These are phyloP conservation scores for Mormyrus lacerda DNA, from an alignment of 2,113 vertebrate genomes.

Conservation along the genomic window DNA sequence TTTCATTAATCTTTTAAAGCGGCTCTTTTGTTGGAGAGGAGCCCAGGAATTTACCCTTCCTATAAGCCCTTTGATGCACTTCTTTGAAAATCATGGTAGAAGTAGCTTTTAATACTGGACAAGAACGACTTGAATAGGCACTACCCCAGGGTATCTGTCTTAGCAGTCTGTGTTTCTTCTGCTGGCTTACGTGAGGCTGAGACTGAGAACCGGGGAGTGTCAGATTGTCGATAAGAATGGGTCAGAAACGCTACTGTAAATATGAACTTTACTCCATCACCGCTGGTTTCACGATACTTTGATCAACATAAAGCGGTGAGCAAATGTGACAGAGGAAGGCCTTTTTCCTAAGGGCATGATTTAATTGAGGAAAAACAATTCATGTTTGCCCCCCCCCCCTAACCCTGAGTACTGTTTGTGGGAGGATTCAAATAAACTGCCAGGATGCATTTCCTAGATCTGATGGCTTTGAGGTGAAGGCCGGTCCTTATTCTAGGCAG, in stretches of 20 bases:
- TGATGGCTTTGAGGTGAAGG: slow-evolving; percentile 5
- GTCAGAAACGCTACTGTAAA: neutral
- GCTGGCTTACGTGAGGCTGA: neutral
- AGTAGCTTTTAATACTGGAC: neutral
- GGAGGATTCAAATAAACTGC: neutral
- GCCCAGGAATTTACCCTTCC: neutral
- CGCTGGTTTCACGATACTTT: neutral
- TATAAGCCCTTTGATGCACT: neutral
- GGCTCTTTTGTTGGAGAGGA: neutral
- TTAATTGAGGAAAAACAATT: neutral
- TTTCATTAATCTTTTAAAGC: neutral
- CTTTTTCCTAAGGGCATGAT: neutral
- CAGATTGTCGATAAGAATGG: neutral
- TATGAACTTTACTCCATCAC: neutral
- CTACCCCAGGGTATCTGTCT: neutral
- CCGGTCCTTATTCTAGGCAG: neutral
- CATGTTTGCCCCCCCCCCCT: neutral
- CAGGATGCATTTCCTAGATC: neutral
- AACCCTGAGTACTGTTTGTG: neutral
- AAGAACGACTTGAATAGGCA: neutral
- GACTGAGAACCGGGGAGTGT: neutral
- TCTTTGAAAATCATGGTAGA: neutral
- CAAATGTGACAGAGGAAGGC: neutral
- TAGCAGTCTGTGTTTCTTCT: neutral
- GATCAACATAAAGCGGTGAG: neutral